These are phyloP conservation scores for Eurystomus glaucurus DNA, from an alignment of 2,797 vertebrate genomes.

Conservation along the genomic window DNA sequence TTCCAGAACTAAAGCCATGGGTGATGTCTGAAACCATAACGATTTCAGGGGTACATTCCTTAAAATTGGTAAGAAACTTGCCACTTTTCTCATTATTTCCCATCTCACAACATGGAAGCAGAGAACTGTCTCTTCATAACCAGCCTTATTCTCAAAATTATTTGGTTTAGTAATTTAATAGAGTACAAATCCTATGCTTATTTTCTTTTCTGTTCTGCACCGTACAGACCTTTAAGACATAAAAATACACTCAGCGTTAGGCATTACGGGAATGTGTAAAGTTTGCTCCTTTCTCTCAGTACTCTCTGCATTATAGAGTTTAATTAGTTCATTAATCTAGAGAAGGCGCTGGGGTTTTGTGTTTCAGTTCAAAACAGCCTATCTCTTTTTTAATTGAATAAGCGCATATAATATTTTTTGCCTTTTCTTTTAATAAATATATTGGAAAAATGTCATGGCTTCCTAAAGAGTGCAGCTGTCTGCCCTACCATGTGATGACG, in stretches of 20 bases:
- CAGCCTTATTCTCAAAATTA: background rate
- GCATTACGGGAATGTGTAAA: background rate
- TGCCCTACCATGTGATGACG: background rate
- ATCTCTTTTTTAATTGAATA: background rate
- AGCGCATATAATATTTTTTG: background rate
- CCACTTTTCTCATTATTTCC: background rate
- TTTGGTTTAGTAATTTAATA: background rate
- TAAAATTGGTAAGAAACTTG: background rate
- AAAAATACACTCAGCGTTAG: background rate
- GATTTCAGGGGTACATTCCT: background rate
- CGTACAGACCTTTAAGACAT: background rate
- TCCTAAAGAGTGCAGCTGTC: background rate
- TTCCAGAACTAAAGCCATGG: background rate
- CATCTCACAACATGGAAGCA: background rate
- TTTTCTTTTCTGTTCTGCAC: background rate
- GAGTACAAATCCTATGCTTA: background rate
- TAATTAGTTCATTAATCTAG: background rate
- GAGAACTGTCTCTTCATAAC: background rate
- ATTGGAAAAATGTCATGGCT: background rate
- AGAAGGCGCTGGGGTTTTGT: background rate
- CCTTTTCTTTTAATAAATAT: background rate
- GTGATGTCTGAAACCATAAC: background rate
- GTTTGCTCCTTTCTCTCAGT: background rate
- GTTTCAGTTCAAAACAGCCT: background rate
- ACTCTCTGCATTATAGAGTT: background rate